Evolutionary conservation across 2,113 vertebrate species (phyloP).

Genomic region (Oostethus manadensis): DNA sequence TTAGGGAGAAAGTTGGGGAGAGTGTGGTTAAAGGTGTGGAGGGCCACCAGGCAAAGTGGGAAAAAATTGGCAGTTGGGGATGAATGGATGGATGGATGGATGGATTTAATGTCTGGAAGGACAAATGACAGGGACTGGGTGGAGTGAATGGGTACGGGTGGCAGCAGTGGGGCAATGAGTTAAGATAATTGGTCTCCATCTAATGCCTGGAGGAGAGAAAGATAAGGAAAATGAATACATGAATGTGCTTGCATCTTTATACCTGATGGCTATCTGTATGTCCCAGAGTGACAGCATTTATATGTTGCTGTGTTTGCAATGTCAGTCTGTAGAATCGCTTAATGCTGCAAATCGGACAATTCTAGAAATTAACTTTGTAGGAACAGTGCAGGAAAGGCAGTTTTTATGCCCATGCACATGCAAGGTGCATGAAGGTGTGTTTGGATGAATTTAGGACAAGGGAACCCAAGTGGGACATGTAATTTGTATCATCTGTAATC

Average conservation of each 20-base stretch:
- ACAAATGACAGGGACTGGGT: slow-evolving; percentile 20
- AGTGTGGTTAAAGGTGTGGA: slow-evolving; percentile 20
- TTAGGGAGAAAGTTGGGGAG: slow-evolving; percentile 24
- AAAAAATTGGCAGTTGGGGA: slow-evolving; percentile 11
- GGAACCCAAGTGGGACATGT: too few relatives aligned
- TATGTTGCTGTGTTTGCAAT: background rate
- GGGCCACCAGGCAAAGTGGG: slow-evolving; percentile 35
- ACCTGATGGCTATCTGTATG: slow-evolving; percentile 8
- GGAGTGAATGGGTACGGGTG: slow-evolving; percentile 19
- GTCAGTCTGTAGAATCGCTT: background rate
- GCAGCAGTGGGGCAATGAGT: slow-evolving; percentile 28
- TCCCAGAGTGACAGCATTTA: background rate
- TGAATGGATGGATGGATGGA: slow-evolving; percentile 19
- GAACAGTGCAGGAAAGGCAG: too few relatives aligned
- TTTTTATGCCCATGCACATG: background rate
- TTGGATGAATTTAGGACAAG: background rate
- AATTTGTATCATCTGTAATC: too few relatives aligned
- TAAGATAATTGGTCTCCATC: slow-evolving; percentile 45
- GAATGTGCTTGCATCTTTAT: slow-evolving; percentile 15
- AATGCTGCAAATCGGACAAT: too few relatives aligned
- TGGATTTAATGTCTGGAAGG: slow-evolving; percentile 35
- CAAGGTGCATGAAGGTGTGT: background rate
- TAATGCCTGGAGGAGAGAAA: slow-evolving; percentile 39
- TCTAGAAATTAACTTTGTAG: too few relatives aligned
- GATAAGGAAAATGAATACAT: slow-evolving; percentile 25